Conservation (phyloP, 2,888 invertebrate genomes). For the Xestia c-nigrum region DNA sequence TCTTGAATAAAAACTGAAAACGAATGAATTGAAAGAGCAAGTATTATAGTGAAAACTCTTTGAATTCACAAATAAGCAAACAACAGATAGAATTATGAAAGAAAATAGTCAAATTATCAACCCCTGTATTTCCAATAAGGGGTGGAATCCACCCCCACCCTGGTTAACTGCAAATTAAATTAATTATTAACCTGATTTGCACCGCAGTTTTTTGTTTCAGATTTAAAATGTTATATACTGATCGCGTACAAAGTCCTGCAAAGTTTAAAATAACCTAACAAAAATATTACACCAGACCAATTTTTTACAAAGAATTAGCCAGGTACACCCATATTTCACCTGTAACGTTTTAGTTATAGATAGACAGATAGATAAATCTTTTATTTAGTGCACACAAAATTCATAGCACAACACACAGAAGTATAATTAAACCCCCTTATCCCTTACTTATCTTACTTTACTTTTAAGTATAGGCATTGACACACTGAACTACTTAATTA, state of each 20-base stretch:
- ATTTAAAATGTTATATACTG: background rate
- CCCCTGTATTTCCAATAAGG: background rate
- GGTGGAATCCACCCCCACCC: background rate
- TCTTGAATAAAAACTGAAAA: constrained; percentile 2
- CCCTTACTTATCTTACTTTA: background rate
- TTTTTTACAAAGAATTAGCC: background rate
- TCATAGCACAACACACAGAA: no score
- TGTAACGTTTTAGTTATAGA: background rate
- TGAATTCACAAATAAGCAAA: background rate
- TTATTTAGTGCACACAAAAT: no score
- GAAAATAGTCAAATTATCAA: background rate
- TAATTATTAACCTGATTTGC: background rate
- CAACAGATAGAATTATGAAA: constrained; percentile 3
- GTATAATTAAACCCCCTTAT: no score
- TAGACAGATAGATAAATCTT: no score
- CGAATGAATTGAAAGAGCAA: background rate
- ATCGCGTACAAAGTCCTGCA: background rate
- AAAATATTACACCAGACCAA: background rate
- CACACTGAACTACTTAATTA: no score
- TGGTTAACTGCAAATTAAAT: background rate
- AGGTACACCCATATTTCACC: no score
- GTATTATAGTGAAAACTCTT: constrained; percentile 3
- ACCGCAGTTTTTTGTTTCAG: background rate
- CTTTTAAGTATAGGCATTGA: background rate
- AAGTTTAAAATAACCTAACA: background rate